Evolutionary conservation across 2,888 invertebrate species (phyloP).

Genomic region (Sphinx pinastri): DNA sequence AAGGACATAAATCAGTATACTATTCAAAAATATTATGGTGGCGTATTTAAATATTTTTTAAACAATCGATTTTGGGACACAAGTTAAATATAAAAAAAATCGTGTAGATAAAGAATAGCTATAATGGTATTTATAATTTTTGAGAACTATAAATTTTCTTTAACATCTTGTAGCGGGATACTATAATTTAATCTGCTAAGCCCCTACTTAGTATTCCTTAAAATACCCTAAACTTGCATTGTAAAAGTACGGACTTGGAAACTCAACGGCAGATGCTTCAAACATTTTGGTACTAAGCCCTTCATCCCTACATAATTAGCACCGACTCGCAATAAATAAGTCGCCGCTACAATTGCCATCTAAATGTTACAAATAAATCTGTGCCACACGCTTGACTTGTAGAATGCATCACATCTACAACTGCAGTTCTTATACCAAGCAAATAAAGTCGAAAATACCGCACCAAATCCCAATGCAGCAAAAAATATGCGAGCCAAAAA

Average conservation of each 20-base stretch:
- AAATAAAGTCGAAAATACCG: conserved; percentile 44
- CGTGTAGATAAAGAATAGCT: no score
- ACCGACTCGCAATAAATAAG: conserved; percentile 68
- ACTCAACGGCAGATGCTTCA: conserved; percentile 58
- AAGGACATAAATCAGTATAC: no score
- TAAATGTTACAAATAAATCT: conserved; percentile 80
- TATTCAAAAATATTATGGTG: no score
- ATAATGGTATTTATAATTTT: no score
- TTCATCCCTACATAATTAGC: conserved; percentile 73
- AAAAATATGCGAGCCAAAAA: conserved; percentile 78
- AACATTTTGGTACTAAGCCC: conserved; percentile 59
- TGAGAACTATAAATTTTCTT: not conserved
- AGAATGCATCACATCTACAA: conserved; percentile 44
- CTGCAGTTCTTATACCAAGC: conserved; percentile 43
- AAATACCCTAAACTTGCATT: not conserved
- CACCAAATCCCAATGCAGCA: conserved; percentile 42
- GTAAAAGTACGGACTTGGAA: conserved; percentile 19
- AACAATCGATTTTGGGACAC: no score
- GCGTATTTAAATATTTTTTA: no score
- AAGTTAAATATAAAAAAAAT: no score
- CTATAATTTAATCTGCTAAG: not conserved
- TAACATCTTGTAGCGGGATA: not conserved
- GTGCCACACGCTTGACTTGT: conserved; percentile 65
- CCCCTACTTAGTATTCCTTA: not conserved
- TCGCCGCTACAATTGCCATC: conserved; percentile 71